Base-by-base conservation (phyloP, 2,888 invertebrate genomes). In the Microctonus hyperodae region DNA sequence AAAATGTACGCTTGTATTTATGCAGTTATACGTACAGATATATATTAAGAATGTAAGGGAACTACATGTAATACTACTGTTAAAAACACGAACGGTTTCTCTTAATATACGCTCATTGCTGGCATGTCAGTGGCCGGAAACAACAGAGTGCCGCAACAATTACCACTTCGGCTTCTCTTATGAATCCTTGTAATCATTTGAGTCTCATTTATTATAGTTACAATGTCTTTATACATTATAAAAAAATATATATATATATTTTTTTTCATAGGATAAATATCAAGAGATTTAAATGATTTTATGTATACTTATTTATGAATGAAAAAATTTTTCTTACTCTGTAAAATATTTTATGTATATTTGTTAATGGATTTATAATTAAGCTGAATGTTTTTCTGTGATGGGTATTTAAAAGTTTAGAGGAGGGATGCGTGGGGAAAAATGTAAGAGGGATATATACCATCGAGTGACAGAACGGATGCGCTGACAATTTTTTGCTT, bases 401-500 rank as follows among this genome's bases (percentile, higher is more conserved):
- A 58, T n/a, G n/a, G 28, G 13, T 25, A 44, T 28, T 20, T 16
- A n/a, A 44, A 16, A 44, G 16, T 37, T n/a, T 13, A 6, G 16
- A 44, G 7, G 16, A 16, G 7, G 7, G 7, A 28, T 28, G 7
- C 28, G 7, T 5, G 28, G 28, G 44, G 44, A 44, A 44, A 5
- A n/a, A 1, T 31, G 33, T 16, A 13, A 31, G 33, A 16, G 16
- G 33, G 16, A 16, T 16, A 16, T 16, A 33, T 55, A 28, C 55
- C 28, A 55, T 16, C 16, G 13, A n/a, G 51, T 22, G 16, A 33
- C 33, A 23, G 55, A 71, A 65, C 77, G 75, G 77, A 78, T 75
- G 75, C 70, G 64, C 65, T 65, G 40, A 67, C 58, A 69, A 64
- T 64, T 78, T 77, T 75, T 76, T 75, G 70, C 70, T 71, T 67